phyloP scores from a whole-genome alignment of 2,797 vertebrate genomes.

The Molossus molossus region DNA sequence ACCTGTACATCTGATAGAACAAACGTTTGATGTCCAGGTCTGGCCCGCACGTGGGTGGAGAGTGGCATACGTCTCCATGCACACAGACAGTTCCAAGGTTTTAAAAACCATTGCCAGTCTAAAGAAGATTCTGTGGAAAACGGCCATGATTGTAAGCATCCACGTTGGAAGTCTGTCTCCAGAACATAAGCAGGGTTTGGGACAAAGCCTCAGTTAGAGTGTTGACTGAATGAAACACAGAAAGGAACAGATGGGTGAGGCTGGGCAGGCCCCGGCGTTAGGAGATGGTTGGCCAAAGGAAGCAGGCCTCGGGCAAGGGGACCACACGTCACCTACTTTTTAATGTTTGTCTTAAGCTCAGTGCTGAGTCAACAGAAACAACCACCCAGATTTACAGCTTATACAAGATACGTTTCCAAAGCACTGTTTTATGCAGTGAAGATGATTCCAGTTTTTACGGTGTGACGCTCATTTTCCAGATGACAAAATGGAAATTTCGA shows the following conservation, averaged over 20 bases:
- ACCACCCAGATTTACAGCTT: neutral
- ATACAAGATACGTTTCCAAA: neutral
- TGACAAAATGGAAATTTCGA: neutral
- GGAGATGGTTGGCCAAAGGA: neutral
- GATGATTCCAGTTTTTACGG: neutral
- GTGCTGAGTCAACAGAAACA: neutral
- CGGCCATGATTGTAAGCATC: neutral
- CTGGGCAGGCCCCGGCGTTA: neutral
- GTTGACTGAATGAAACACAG: neutral
- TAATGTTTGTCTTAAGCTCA: neutral
- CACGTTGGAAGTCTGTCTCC: neutral
- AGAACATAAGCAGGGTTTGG: neutral
- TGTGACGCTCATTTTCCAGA: neutral
- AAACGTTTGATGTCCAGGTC: neutral
- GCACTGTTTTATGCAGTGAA: neutral
- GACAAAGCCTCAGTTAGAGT: neutral
- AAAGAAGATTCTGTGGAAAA: neutral
- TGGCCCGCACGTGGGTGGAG: neutral
- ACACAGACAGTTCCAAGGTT: neutral
- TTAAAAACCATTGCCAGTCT: neutral
- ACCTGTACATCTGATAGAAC: neutral
- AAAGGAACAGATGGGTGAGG: neutral
- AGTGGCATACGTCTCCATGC: neutral
- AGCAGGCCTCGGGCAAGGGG: neutral
- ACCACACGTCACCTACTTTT: neutral